These are phyloP conservation scores for Limosa lapponica DNA, from an alignment of 2,797 vertebrate species.

Conservation along the genomic window DNA sequence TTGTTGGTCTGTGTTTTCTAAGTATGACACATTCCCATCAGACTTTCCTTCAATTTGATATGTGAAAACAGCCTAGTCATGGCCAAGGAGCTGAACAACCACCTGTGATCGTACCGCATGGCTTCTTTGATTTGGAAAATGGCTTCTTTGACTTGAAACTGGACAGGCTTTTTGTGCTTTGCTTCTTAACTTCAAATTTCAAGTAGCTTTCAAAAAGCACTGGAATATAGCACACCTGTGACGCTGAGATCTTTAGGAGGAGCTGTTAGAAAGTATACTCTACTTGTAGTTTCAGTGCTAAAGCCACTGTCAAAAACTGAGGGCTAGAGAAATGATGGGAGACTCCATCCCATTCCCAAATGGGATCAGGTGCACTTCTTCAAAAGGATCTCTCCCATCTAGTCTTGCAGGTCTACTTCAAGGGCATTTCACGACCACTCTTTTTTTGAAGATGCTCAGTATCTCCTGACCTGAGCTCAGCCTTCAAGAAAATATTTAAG, in stretches of 20 bases:
- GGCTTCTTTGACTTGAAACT: constrained; percentile 75
- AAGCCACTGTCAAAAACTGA: neutral
- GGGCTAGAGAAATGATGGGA: neutral
- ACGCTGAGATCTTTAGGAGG: constrained; percentile 81
- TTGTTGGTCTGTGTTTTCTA: neutral
- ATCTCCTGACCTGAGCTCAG: neutral
- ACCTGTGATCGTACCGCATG: constrained; percentile 6
- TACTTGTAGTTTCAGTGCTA: constrained; percentile 50
- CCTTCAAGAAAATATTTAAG: neutral
- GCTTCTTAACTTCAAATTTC: constrained; percentile 83
- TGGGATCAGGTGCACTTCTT: neutral
- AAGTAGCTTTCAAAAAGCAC: constrained; percentile 75
- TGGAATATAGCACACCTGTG: constrained; percentile 76
- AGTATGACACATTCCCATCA: neutral
- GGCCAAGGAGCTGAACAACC: constrained; percentile 19
- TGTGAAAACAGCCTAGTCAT: constrained; percentile 3
- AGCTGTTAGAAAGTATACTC: constrained; percentile 73
- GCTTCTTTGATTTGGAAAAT: neutral
- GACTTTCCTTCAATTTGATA: neutral
- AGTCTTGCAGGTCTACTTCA: neutral
- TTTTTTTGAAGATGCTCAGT: neutral
- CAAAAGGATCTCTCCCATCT: neutral
- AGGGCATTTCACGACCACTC: neutral
- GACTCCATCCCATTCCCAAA: neutral
- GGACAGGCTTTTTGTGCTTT: constrained; percentile 80